Evolutionary conservation across 37 sponge, comb jelly and placozoan genomes (phyloP).

Genomic region (Chondrilla cf. caribensis): DNA sequence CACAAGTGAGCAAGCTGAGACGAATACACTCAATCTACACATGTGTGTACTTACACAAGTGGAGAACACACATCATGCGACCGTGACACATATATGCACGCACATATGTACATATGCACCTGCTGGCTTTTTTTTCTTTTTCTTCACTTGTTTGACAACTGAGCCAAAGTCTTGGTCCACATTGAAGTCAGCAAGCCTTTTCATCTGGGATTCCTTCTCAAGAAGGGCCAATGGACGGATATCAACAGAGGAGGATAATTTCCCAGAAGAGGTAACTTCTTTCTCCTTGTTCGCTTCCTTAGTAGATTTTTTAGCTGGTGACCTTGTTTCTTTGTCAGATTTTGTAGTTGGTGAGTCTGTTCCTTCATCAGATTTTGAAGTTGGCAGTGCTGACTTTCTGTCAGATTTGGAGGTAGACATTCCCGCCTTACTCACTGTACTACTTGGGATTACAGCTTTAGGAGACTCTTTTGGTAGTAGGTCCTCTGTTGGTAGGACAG

Average conservation of each 20-base stretch:
- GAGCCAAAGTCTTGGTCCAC: constrained; percentile 2
- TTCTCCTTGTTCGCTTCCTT: too few species aligned
- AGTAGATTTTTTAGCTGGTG: too few species aligned
- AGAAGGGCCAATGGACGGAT: background rate
- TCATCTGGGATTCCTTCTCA: background rate
- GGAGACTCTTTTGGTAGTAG: background rate
- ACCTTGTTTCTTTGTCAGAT: background rate
- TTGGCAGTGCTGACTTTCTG: background rate
- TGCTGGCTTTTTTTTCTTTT: background rate
- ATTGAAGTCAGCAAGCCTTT: background rate
- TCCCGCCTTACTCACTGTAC: background rate
- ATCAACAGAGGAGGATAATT: background rate
- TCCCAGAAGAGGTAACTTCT: too few species aligned
- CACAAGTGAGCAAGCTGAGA: too few species aligned
- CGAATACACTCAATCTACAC: too few species aligned
- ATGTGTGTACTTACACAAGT: too few species aligned
- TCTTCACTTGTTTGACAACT: constrained; percentile 20
- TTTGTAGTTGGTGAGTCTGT: background rate
- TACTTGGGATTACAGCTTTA: background rate
- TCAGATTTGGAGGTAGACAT: background rate
- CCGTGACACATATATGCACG: too few species aligned
- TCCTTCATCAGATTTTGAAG: background rate
- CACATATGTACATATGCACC: too few species aligned
- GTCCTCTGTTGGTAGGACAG: background rate
- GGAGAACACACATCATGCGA: too few species aligned